These are phyloP conservation scores for Mirza zaza DNA, from an alignment of 2,113 vertebrate genomes.

Conservation along the genomic window DNA sequence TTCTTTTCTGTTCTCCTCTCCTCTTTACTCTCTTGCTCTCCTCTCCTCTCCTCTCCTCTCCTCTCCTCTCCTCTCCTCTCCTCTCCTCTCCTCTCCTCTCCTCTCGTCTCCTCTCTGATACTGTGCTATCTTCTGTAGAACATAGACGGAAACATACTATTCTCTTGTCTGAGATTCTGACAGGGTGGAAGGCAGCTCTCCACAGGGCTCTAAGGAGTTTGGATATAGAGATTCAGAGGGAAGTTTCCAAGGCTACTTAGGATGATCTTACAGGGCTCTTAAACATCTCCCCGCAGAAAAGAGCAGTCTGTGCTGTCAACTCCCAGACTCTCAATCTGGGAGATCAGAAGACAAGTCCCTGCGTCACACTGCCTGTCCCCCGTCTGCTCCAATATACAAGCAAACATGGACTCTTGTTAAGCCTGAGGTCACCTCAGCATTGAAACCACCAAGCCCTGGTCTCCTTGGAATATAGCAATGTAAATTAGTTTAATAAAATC, in stretches of 20 bases:
- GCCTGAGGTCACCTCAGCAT: background rate
- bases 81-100: too few species aligned
- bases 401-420: background rate
- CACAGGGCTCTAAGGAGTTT: accelerated
- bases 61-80: too few species aligned
- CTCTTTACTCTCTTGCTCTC: too few species aligned
- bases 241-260: background rate
- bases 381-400: accelerated
- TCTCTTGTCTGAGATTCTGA: background rate
- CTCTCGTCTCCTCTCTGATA: too few species aligned
- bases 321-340: background rate
- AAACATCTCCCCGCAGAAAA: background rate
- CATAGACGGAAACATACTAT: background rate
- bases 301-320: background rate
- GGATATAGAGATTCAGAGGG: background rate
- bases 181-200: background rate
- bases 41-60: too few species aligned
- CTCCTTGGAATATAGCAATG: background rate
- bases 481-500: background rate
- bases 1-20: too few species aligned
- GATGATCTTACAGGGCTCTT: background rate
- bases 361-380: background rate
- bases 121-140: background rate
- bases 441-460: background rate
- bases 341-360: background rate